These are phyloP conservation scores for Acholoe squamosa DNA, from an alignment of 2,888 invertebrate genomes.

Conservation along the genomic window DNA sequence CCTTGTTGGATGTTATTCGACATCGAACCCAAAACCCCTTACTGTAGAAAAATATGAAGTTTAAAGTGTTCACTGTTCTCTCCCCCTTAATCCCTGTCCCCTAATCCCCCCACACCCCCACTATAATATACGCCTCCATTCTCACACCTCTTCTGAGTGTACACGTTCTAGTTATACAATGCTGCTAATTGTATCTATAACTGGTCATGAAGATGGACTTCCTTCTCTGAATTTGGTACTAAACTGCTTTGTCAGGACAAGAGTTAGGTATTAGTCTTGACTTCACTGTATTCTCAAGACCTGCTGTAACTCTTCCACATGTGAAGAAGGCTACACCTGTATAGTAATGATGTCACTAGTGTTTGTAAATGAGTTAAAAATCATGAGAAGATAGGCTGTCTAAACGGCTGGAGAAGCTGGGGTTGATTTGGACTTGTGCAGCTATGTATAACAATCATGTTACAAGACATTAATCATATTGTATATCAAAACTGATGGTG, in stretches of 20 bases:
- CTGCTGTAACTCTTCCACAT: constrained; percentile 22
- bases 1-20: constrained; percentile 54
- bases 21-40: not conserved
- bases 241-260: constrained; percentile 56
- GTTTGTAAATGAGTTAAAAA: constrained; percentile 45
- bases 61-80: constrained; percentile 54
- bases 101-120: not conserved
- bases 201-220: not conserved
- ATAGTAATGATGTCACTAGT: constrained; percentile 37
- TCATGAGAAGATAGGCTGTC: not conserved
- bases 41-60: constrained; percentile 12
- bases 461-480: constrained; percentile 17
- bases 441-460: constrained; percentile 33
- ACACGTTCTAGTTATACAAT: constrained; percentile 25
- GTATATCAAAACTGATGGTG: constrained; percentile 1
- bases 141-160: not conserved
- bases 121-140: constrained; percentile 43
- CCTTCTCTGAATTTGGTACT: constrained; percentile 51
- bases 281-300: constrained; percentile 31
- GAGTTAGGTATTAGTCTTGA: constrained; percentile 50
- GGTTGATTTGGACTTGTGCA: constrained; percentile 36
- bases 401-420: not conserved
- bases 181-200: constrained; percentile 26
- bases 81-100: constrained; percentile 4
- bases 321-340: not conserved